phyloP scores from a whole-genome alignment of 2,113 vertebrate species.

The Myxocyprinus asiaticus region DNA sequence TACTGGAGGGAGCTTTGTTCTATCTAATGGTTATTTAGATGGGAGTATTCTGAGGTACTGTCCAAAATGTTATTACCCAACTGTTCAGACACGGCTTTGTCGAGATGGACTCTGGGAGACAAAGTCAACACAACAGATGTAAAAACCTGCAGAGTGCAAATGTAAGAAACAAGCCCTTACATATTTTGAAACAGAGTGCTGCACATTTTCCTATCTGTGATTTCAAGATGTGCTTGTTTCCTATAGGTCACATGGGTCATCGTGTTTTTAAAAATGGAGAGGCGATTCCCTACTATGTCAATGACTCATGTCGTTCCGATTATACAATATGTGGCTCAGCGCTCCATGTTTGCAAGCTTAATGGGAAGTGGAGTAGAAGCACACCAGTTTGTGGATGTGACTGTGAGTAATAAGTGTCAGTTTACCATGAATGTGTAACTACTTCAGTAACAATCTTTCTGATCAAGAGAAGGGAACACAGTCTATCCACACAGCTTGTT shows the following conservation, averaged over 20 bases:
- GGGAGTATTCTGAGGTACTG: slow-evolving; percentile 67
- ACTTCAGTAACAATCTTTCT: too few species aligned
- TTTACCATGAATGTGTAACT: background rate
- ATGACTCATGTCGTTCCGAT: slow-evolving; percentile 76
- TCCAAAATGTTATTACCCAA: slow-evolving; percentile 60
- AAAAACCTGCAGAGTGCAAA: slow-evolving; percentile 48
- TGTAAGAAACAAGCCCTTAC: slow-evolving; percentile 49
- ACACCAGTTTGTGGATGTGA: slow-evolving; percentile 78
- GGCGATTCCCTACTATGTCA: slow-evolving; percentile 73
- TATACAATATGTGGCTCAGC: slow-evolving; percentile 73
- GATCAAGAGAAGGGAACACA: too few species aligned
- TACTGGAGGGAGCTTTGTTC: slow-evolving; percentile 49
- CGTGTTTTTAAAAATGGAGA: slow-evolving; percentile 68
- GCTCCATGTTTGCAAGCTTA: slow-evolving; percentile 72
- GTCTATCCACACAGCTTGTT: too few species aligned
- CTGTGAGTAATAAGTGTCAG: slow-evolving; percentile 67
- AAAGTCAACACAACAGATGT: fast-evolving
- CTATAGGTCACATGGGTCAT: slow-evolving; percentile 77
- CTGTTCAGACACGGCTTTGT: slow-evolving; percentile 48
- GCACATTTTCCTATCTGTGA: too few species aligned
- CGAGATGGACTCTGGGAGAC: slow-evolving; percentile 50
- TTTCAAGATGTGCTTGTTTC: background rate
- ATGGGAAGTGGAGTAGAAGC: slow-evolving; percentile 80
- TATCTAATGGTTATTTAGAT: slow-evolving; percentile 43
- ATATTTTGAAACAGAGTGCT: too few species aligned